Conservation (phyloP, 2,888 invertebrate species). For the Aphidoletes aphidimyza region DNA sequence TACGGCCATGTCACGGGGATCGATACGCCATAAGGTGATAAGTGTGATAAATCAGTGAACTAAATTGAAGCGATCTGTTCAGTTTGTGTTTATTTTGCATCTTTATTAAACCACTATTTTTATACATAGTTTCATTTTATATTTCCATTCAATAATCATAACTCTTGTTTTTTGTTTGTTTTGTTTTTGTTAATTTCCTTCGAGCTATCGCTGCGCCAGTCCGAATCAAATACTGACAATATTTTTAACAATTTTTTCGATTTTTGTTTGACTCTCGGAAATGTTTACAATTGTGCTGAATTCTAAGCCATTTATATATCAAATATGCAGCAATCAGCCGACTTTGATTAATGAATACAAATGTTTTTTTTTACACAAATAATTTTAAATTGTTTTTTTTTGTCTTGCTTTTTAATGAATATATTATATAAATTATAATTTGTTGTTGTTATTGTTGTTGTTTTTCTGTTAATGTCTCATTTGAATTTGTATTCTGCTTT, state of each 20-base stretch:
- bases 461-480: neutral
- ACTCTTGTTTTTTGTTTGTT: too few species aligned
- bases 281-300: too few species aligned
- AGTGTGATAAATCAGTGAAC: too few species aligned
- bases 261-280: too few species aligned
- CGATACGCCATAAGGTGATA: too few species aligned
- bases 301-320: neutral
- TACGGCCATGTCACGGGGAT: slow-evolving; percentile 84
- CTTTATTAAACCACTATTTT: slow-evolving; percentile 29
- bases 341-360: neutral
- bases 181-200: too few species aligned
- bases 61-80: neutral
- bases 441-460: neutral
- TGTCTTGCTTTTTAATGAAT: too few species aligned
- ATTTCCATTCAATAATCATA: neutral
- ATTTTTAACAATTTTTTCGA: neutral
- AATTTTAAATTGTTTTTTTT: too few species aligned
- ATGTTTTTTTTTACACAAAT: too few species aligned
- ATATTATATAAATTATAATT: neutral
- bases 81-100: neutral
- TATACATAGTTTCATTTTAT: slow-evolving; percentile 1
- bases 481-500: neutral
- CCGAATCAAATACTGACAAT: neutral
- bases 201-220: neutral
- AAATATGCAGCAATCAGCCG: too few species aligned